A percentile compares a stretch with the other conserved stretches of the same genome.
phyloP scores from a whole-genome alignment of 2,113 vertebrate genomes.

The Baryphthengus martii region DNA sequence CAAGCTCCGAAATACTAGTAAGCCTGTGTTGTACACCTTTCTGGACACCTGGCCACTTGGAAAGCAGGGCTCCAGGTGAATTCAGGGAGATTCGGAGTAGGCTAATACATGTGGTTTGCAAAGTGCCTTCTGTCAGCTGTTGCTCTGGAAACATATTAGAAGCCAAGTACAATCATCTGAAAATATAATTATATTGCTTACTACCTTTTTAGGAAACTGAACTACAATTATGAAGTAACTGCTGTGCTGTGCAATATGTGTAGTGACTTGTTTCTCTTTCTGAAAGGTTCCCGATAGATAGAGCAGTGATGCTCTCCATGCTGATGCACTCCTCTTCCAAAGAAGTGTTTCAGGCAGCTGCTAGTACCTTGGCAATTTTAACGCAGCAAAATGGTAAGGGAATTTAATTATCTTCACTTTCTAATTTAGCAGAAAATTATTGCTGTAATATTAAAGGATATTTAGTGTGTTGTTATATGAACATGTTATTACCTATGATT shows the following conservation, averaged over 20 bases:
- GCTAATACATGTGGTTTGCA: background rate
- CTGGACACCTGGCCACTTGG: background rate
- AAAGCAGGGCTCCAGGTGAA: background rate
- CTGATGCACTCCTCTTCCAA: conserved; percentile 86
- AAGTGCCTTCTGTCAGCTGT: background rate
- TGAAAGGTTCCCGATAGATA: conserved; percentile 85
- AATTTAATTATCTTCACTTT: background rate
- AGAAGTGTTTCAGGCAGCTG: conserved; percentile 86
- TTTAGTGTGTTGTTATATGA: background rate
- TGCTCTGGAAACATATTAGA: background rate
- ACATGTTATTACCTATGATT: background rate
- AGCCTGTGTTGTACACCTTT: background rate
- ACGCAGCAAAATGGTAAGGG: conserved; percentile 83
- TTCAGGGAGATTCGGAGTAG: background rate
- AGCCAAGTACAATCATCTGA: background rate
- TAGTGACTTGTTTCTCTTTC: conserved; percentile 8
- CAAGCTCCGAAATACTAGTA: background rate
- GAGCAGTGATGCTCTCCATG: conserved; percentile 90
- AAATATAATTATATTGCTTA: background rate
- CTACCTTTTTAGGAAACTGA: background rate
- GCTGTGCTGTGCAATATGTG: background rate
- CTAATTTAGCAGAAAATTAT: background rate
- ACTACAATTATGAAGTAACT: background rate
- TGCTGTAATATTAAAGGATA: background rate
- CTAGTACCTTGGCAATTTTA: conserved; percentile 82